Base-by-base conservation (phyloP, 2,888 invertebrate species). In the Anagyrus pseudococci region DNA sequence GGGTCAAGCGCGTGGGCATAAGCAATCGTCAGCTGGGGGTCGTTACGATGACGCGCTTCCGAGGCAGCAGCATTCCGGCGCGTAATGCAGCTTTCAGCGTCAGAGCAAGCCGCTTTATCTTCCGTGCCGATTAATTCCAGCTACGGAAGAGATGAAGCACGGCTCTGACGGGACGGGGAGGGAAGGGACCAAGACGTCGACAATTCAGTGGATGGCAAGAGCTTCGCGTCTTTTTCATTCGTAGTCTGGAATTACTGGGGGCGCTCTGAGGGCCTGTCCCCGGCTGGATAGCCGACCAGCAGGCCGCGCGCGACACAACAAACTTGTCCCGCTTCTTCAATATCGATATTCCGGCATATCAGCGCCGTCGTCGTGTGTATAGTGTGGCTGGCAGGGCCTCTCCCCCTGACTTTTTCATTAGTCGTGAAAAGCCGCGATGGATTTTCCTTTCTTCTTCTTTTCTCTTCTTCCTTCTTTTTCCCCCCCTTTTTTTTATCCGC, bases 31-130 rank as follows among this genome's bases (percentile, higher is more conserved):
- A 64, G 19, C 33, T 43, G 57, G 10, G 57, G 59, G 54, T 46
- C 23, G 19, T 19, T 19, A 17, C 19, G 58, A 40, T 54, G 58
- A 50, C 54, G 53, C 65, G 60, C 64, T 58, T 64, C 62, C 46
- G 67, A 67, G 68, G 43, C n/a, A n/a, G n/a, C n/a, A n/a, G n/a
- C n/a, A n/a, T 71, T 72, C 71, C 69, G 66, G 71, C 69, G 68
- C 69, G 71, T 73, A 75, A 74, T 74, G 70, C 72, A 74, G 72
- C 75, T 73, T 73, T 75, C 75, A 75, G 71, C 69, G 69, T 71
- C 75, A 74, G 75, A n/a, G 64, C 72, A 70, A 20, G 26, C 33
- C n/a, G 33, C 56, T 72, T 72, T 73, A 68, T 72, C 68, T 71
- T 69, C 68, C 67, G 67, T 67, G 70, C 69, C 71, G 73, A 73